Evolutionary conservation across 1,140 invertebrate species (phyloP), one percentile per base, ranked within the genome.

Genomic region (Meloidogyne exigua): DNA sequence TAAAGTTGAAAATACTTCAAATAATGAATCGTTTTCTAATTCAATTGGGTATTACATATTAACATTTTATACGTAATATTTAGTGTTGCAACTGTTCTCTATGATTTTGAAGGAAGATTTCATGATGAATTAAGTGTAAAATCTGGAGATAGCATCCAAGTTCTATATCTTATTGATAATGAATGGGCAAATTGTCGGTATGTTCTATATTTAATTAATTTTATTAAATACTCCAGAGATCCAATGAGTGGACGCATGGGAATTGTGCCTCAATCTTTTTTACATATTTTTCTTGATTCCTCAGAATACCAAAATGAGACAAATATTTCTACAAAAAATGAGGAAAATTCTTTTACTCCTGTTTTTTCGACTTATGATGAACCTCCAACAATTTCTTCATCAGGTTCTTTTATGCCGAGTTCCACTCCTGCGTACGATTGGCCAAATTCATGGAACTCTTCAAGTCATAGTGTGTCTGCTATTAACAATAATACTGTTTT

Each of bases 241-340:
- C 80, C 85, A 18, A 72, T 70, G 21, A 85, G 64, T 64, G 83
- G 78, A 15, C 66, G 73, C 10, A 62, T 49, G 15, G 84, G 84
- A 62, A 80, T 85, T 67, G 75, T 87, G 4, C 84, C 84, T 25
- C 67, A 79, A 28, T 57, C 42, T 42, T 85, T 85, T 72, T 68
- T 85, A 15, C 76, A 87, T 68, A 79, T 85, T 12, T 85, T 87
- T 77, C 65, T 85, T 25, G 83, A 87, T 57, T 76, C 76, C 28
- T 77, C 82, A 21, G 77, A 73, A 21, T 68, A 68, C 15, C 63
- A 73, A 12, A 23, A 39, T 11, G 21, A 26, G 28, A 73, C 15
- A n/a, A 32, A 49, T 10, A 57, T 21, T n/a, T 44, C 26, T 5
- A 26, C 26, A 42, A 26, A 25, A 49, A 32, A 69, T 28, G 49